A percentile compares a stretch with the other conserved stretches of the same genome.
phyloP scores from a whole-genome alignment of 2,797 vertebrate species.

The Podarcis siculus region DNA sequence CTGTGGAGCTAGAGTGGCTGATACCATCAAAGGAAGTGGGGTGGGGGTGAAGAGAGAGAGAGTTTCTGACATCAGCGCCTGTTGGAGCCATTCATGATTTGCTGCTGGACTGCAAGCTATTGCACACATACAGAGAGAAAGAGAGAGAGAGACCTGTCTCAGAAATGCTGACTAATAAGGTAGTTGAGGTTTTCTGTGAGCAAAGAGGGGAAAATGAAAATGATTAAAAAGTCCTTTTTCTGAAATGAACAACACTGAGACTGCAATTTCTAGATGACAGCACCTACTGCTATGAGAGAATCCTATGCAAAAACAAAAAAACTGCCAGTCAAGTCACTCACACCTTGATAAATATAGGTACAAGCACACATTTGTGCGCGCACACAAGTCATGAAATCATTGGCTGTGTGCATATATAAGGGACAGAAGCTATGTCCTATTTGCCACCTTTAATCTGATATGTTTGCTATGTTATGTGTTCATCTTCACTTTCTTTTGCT shows the following conservation, averaged over 20 bases:
- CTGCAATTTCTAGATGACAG: slow-evolving; percentile 65
- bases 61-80: slow-evolving; percentile 74
- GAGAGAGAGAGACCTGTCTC: slow-evolving; percentile 61
- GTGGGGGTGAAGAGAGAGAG: slow-evolving; percentile 22
- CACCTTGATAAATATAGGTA: slow-evolving; percentile 52
- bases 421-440: slow-evolving; percentile 51
- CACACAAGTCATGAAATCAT: not conserved
- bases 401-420: slow-evolving; percentile 50
- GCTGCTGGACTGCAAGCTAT: slow-evolving; percentile 70
- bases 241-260: slow-evolving; percentile 72
- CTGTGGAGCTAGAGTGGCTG: slow-evolving; percentile 71
- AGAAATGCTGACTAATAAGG: slow-evolving; percentile 79
- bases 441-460: slow-evolving; percentile 35
- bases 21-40: slow-evolving; percentile 75
- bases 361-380: not conserved
- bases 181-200: slow-evolving; percentile 73
- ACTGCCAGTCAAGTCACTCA: slow-evolving; percentile 57
- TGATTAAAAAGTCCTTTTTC: slow-evolving; percentile 70
- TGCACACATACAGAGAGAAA: slow-evolving; percentile 22
- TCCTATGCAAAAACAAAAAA: slow-evolving; percentile 65
- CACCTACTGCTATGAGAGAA: slow-evolving; percentile 61
- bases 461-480: slow-evolving; percentile 51
- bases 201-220: slow-evolving; percentile 69
- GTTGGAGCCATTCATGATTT: slow-evolving; percentile 77
- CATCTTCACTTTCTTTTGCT: slow-evolving; percentile 52